Evolutionary conservation across 2,797 vertebrate species (phyloP).

Genomic region (Sparidentex hasta): DNA sequence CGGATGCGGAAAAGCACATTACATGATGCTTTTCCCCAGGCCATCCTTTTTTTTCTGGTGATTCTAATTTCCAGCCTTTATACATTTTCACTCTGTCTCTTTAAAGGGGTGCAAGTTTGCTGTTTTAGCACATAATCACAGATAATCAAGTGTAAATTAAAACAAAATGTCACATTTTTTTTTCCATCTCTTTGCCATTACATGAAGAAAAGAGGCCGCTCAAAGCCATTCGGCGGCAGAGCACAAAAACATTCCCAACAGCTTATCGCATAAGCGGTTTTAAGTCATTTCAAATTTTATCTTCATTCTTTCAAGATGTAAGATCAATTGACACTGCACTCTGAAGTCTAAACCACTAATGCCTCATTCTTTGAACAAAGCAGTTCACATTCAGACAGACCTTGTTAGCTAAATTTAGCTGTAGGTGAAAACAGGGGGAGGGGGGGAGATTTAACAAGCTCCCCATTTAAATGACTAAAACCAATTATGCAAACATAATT

Average conservation of each 20-base stretch:
- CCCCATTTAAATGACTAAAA: constrained; percentile 71
- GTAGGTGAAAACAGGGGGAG: constrained; percentile 65
- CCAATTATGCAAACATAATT: constrained; percentile 77
- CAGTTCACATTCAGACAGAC: constrained; percentile 67
- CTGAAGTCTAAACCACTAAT: constrained; percentile 68
- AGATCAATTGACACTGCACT: constrained; percentile 69
- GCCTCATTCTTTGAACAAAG: constrained; percentile 67
- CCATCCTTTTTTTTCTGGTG: constrained; percentile 87
- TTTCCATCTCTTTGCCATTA: constrained; percentile 51
- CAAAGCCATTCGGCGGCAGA: constrained; percentile 55
- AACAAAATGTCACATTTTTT: constrained; percentile 75
- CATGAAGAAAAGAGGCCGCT: constrained; percentile 53
- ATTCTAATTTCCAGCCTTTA: constrained; percentile 77
- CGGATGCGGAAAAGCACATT: constrained; percentile 85
- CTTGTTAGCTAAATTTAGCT: constrained; percentile 75
- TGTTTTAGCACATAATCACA: constrained; percentile 79
- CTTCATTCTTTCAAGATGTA: constrained; percentile 72
- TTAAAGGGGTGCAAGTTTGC: constrained; percentile 71
- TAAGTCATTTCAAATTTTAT: constrained; percentile 70
- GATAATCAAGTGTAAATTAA: constrained; percentile 84
- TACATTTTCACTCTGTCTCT: constrained; percentile 66
- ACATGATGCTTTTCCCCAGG: constrained; percentile 77
- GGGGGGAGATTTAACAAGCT: constrained; percentile 65
- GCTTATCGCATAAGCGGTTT: constrained; percentile 70
- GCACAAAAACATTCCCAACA: constrained; percentile 64